Base-by-base conservation (phyloP, 53 echinoderm and acorn worm species). In the Pentamera pediparva region DNA sequence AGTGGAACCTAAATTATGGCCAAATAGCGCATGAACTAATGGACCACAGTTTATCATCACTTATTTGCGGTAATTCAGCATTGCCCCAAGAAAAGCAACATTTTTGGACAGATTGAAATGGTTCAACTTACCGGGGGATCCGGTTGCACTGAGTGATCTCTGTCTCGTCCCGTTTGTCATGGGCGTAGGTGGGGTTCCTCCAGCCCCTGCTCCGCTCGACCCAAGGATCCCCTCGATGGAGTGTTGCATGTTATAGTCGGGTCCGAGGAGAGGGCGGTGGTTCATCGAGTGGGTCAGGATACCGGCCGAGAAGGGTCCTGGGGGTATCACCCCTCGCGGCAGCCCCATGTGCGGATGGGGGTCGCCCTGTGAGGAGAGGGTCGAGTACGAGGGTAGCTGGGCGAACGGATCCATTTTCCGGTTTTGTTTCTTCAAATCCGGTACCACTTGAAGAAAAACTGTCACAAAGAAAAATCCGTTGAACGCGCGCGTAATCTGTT, bases 201-300 rank as follows among this genome's bases (percentile, higher is more conserved):
- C 77, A 69, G 77, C 76, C 69, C 73, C 47, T 20, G 78, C 81
- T 31, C 74, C 62, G 21, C 75, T 75, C 48, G 84, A 84, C 52
- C 89, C 89, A 24, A 89, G 89, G 54, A 89, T 89, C 18, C 89
- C 89, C 32, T 89, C 89, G 32, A 89, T 89, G 11, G 89, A 85
- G 49, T 89, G 89, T 57, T 85, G 89, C 84, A 89, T 89, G 59
- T 81, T 85, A 76, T 85, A 85, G 71, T 79, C 69, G 2, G 29
- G 29, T 51, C 50, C 73, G 10, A 10, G 52, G 31, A 35, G 52
- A 54, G 53, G 32, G 36, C 73, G 73, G 35, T 54, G 51, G 54
- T 53, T 72, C 73, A 54, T 54, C 36, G 73, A 72, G 54, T 77
- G 77, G 64, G 65, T 78, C 53, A 24, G 65, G 65, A 50, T 51